Percentiles rank a stretch among this genome's conserved stretches.
Conservation (phyloP, 2,797 vertebrate species). For the Enteromius radiatus region DNA sequence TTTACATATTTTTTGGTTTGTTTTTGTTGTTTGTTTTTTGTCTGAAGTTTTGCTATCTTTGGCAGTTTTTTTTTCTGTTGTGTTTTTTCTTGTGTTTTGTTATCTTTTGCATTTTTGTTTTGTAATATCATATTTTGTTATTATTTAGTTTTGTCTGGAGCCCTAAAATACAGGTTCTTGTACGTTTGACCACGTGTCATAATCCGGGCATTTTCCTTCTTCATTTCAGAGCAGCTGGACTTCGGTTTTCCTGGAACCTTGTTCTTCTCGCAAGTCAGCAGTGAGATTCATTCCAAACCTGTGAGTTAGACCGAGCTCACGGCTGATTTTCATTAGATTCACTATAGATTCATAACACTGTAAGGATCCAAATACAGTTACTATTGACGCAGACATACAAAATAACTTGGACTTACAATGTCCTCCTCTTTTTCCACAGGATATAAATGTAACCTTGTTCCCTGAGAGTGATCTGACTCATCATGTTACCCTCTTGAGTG, state of each 20-base stretch:
- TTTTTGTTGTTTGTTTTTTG: too few relatives aligned
- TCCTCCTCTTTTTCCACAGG: constrained; percentile 50
- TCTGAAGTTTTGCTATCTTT: background rate
- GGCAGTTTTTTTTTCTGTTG: background rate
- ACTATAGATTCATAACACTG: background rate
- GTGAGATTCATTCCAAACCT: constrained; percentile 62
- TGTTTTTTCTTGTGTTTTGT: background rate
- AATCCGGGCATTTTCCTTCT: background rate
- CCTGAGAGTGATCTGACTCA: constrained; percentile 59
- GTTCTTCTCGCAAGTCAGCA: constrained; percentile 71
- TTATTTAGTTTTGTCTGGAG: background rate
- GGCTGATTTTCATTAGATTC: constrained; percentile 19
- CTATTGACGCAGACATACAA: background rate
- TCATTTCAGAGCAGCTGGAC: constrained; percentile 65
- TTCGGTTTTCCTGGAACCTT: constrained; percentile 70
- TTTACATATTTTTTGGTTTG: too few relatives aligned
- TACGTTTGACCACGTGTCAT: constrained; percentile 31
- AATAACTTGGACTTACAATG: background rate
- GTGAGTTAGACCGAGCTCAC: constrained; percentile 68
- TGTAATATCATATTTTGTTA: background rate
- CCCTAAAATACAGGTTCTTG: background rate
- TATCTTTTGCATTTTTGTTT: background rate
- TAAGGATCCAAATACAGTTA: background rate
- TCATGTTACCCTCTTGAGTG: constrained; percentile 66
- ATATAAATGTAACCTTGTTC: constrained; percentile 61